These are phyloP conservation scores for Trichopoda pennipes DNA, from an alignment of 2,888 invertebrate species.

Conservation along the genomic window DNA sequence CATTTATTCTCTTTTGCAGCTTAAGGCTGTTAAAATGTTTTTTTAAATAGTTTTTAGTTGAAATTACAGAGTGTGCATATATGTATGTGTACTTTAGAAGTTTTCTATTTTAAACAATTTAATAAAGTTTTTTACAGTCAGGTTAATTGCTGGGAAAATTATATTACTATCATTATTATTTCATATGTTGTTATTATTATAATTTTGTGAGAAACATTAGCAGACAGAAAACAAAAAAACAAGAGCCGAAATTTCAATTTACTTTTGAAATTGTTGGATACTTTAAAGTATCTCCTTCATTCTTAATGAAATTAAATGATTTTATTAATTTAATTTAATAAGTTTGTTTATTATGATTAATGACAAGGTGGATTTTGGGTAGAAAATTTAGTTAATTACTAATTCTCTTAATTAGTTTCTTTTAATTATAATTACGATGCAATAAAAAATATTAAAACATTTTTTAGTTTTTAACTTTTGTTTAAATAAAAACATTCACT, in stretches of 20 bases:
- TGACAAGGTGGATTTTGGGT: slow-evolving; percentile 3
- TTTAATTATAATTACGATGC: slow-evolving; percentile 42
- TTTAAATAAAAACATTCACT: slow-evolving; percentile 72
- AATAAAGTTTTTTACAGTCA: no score
- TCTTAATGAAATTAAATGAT: neutral
- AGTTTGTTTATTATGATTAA: neutral
- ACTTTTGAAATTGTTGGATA: neutral
- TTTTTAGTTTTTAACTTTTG: slow-evolving; percentile 69
- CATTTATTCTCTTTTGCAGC: no score
- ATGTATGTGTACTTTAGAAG: no score
- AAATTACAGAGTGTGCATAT: no score
- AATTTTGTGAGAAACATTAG: slow-evolving; percentile 9
- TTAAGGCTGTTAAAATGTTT: no score
- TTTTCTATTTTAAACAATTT: no score
- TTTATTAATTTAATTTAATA: no score
- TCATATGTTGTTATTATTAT: slow-evolving; percentile 4
- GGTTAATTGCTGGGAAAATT: no score
- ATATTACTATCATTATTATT: no score
- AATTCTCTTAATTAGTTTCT: slow-evolving; percentile 61
- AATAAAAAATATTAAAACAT: slow-evolving; percentile 55
- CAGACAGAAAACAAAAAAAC: slow-evolving; percentile 5
- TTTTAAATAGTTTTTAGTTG: no score
- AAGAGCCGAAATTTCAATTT: slow-evolving; percentile 15
- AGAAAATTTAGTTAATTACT: slow-evolving; percentile 66
- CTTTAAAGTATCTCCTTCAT: neutral